Percentiles rank a stretch among this genome's conserved stretches.
Evolutionary conservation across 2,797 vertebrate genomes (phyloP).

Genomic region (Distichodus sexfasciatus): DNA sequence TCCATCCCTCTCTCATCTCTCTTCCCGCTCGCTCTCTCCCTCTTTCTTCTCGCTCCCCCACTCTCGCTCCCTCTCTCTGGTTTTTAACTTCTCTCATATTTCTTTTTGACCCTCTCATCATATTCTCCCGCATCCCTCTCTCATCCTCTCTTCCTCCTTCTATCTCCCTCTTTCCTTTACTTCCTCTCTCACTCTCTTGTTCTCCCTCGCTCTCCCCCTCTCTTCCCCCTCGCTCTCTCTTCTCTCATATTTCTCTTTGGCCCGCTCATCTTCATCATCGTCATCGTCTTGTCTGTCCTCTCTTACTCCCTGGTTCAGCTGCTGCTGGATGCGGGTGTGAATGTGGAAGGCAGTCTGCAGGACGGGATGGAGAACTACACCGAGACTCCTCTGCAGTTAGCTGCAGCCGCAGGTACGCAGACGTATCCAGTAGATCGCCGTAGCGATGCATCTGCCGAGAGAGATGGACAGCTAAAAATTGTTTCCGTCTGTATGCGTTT

Average conservation of each 20-base stretch:
- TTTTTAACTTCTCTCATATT: not conserved
- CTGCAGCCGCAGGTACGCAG: conserved; percentile 88
- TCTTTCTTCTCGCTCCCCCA: conserved; percentile 19
- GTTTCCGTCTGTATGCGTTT: conserved; percentile 41
- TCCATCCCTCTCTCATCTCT: not conserved
- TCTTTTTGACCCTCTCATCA: not conserved
- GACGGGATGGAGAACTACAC: conserved; percentile 96
- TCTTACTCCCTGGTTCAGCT: conserved; percentile 72
- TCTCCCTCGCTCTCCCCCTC: not conserved
- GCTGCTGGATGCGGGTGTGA: conserved; percentile 91
- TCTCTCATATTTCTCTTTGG: not conserved
- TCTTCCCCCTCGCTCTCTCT: not conserved
- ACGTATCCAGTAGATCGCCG: too few species aligned
- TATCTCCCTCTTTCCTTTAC: not conserved
- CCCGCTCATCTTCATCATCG: not conserved
- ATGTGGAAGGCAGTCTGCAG: conserved; percentile 92
- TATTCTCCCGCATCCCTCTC: not conserved
- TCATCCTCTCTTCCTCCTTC: not conserved
- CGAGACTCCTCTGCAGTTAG: conserved; percentile 94
- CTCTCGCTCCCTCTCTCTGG: conserved; percentile 29
- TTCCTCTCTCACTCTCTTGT: not conserved
- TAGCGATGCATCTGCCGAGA: not conserved
- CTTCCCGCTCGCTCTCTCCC: not conserved
- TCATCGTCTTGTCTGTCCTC: not conserved
- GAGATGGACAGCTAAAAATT: conserved; percentile 16